These are phyloP conservation scores for Meles meles DNA, from an alignment of 2,113 vertebrate genomes.

Conservation along the genomic window DNA sequence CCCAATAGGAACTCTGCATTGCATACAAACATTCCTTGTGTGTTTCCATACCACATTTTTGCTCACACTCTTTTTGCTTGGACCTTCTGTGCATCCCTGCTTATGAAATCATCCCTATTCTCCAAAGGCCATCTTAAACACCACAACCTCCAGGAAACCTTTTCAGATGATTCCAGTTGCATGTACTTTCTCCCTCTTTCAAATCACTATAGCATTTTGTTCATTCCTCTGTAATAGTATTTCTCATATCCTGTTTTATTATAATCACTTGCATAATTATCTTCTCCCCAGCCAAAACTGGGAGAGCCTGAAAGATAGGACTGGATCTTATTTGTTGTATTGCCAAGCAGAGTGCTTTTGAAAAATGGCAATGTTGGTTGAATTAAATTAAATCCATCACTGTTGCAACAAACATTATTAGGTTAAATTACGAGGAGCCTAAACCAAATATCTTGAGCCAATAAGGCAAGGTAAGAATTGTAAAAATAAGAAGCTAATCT, in stretches of 20 bases:
- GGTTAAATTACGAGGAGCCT: background rate
- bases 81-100: background rate
- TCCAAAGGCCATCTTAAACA: constrained; percentile 33
- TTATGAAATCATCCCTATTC: constrained; percentile 39
- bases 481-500: background rate
- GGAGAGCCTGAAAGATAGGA: background rate
- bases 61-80: background rate
- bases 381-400: constrained; percentile 34
- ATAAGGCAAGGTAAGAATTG: background rate
- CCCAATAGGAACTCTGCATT: background rate
- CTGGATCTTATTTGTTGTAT: background rate
- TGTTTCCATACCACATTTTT: background rate
- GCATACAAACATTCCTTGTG: constrained; percentile 31
- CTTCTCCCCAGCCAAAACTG: background rate
- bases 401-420: background rate
- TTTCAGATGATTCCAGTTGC: background rate
- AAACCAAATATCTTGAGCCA: constrained; percentile 18
- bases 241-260: constrained; percentile 37
- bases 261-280: constrained; percentile 40
- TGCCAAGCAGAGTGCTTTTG: constrained; percentile 13
- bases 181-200: background rate
- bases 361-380: constrained; percentile 16
- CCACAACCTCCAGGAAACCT: background rate
- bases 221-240: constrained; percentile 22
- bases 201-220: constrained; percentile 32